A percentile compares a stretch with the other conserved stretches of the same genome.
Conservation (phyloP, 1,140 invertebrate species). For the Acromyrmex heyeri region DNA sequence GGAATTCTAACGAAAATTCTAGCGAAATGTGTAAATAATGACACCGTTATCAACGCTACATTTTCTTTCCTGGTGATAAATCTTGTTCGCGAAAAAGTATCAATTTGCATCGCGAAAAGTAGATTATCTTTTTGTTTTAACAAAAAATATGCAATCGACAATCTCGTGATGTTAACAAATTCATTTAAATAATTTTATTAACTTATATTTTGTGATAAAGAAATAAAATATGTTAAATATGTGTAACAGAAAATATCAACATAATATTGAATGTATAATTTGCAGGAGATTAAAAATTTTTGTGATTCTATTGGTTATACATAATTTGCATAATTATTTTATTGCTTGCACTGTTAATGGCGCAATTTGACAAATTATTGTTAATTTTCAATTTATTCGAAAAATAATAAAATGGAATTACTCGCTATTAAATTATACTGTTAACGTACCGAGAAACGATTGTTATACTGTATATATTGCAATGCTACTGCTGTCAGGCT, state of each 20-base stretch:
- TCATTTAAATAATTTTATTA: neutral
- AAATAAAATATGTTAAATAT: neutral
- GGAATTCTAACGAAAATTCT: slow-evolving; percentile 17
- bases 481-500: neutral
- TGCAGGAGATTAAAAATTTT: neutral
- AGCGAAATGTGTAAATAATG: slow-evolving; percentile 44
- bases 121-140: slow-evolving; percentile 1
- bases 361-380: neutral
- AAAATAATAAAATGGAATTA: neutral
- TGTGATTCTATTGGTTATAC: neutral
- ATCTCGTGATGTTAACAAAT: neutral
- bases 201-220: neutral
- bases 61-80: slow-evolving; percentile 34
- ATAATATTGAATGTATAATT: slow-evolving; percentile 8
- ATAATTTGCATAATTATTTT: neutral
- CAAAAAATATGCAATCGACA: neutral
- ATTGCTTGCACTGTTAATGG: neutral
- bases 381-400: neutral
- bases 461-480: slow-evolving; percentile 12
- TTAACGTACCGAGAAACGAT: neutral
- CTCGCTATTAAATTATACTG: neutral
- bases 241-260: slow-evolving; percentile 5
- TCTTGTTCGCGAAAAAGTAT: slow-evolving; percentile 12
- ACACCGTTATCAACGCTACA: slow-evolving; percentile 36
- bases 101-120: neutral